Percentiles rank a stretch among this genome's conserved stretches.
Evolutionary conservation across 2,888 invertebrate genomes (phyloP).

Genomic region (Heliconius hortense): DNA sequence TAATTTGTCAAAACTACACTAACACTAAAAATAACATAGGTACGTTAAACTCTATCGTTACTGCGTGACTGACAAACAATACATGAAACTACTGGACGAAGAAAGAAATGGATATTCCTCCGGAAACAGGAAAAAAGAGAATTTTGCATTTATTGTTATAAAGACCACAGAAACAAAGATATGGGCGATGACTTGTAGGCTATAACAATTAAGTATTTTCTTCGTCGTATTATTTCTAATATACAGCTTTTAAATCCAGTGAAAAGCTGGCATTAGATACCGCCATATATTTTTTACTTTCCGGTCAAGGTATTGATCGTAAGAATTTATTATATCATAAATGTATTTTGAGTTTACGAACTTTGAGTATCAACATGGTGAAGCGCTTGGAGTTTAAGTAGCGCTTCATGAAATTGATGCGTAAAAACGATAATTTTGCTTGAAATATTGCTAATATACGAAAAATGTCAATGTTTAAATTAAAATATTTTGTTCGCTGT

Average conservation of each 20-base stretch:
- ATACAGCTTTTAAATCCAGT: neutral
- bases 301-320: slow-evolving; percentile 31
- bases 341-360: slow-evolving; percentile 30
- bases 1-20: too few relatives aligned
- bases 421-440: neutral
- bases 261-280: slow-evolving; percentile 5
- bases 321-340: slow-evolving; percentile 32
- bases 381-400: neutral
- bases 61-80: too few relatives aligned
- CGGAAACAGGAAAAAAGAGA: too few relatives aligned
- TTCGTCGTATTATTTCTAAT: neutral
- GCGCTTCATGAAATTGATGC: neutral
- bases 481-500: neutral
- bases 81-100: too few relatives aligned
- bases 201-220: too few relatives aligned
- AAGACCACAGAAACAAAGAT: too few relatives aligned
- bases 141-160: too few relatives aligned
- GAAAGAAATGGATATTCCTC: too few relatives aligned
- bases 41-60: too few relatives aligned
- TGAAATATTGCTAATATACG: too few relatives aligned
- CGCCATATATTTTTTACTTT: slow-evolving; percentile 27
- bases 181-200: too few relatives aligned
- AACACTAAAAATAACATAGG: too few relatives aligned
- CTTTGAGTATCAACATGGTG: slow-evolving; percentile 8
- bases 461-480: neutral